Percentiles rank a stretch among this genome's conserved stretches.
These are phyloP conservation scores for Ricordea florida DNA, from an alignment of 92 coral and sea anemone genomes.

Conservation along the genomic window DNA sequence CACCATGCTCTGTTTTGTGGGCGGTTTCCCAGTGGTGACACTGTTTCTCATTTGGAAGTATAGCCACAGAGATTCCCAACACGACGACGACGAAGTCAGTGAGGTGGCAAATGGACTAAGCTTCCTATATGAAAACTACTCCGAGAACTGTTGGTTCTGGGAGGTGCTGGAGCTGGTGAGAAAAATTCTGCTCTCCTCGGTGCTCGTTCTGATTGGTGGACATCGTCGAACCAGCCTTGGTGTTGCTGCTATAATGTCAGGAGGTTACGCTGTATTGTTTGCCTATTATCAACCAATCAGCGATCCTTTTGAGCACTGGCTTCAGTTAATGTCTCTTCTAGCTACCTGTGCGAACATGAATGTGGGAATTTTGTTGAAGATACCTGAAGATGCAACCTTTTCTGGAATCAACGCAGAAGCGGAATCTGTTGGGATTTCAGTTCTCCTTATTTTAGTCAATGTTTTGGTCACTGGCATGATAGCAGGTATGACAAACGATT, in stretches of 20 bases:
- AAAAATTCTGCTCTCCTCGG: constrained; percentile 8
- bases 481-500: background rate
- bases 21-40: constrained; percentile 19
- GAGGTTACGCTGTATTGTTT: constrained; percentile 25
- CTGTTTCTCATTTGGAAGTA: constrained; percentile 9
- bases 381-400: constrained; percentile 16
- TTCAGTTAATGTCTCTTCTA: constrained; percentile 35
- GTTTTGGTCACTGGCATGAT: constrained; percentile 30
- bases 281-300: constrained; percentile 28
- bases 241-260: constrained; percentile 6
- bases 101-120: constrained; percentile 5
- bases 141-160: constrained; percentile 22
- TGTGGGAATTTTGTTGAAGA: constrained; percentile 39
- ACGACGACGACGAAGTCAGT: background rate
- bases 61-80: background rate
- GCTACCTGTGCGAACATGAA: constrained; percentile 37
- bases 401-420: constrained; percentile 12
- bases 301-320: constrained; percentile 54
- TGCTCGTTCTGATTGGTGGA: constrained; percentile 20
- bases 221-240: constrained; percentile 41
- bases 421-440: constrained; percentile 34
- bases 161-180: constrained; percentile 35
- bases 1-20: constrained; percentile 2
- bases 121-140: constrained; percentile 43
- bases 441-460: constrained; percentile 27